These are phyloP conservation scores for Parus major DNA, from an alignment of 2,113 vertebrate genomes.

Conservation along the genomic window DNA sequence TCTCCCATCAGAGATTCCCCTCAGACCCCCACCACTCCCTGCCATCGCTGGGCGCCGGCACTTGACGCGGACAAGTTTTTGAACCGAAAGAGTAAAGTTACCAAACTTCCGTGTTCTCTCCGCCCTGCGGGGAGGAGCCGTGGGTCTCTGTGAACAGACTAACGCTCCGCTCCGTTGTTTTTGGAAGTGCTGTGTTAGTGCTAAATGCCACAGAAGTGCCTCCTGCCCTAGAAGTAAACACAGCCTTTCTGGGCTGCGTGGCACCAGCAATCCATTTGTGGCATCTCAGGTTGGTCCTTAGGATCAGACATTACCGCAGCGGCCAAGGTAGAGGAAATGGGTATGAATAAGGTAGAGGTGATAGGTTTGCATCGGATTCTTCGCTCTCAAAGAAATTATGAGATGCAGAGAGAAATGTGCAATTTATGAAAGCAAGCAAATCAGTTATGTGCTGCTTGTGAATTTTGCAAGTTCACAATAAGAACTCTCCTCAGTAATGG, in stretches of 20 bases:
- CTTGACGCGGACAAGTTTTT: accelerated
- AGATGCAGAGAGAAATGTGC: neutral
- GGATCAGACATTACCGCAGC: accelerated
- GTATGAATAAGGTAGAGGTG: neutral
- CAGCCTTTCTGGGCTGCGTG: neutral
- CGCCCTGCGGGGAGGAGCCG: neutral
- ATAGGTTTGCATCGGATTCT: neutral
- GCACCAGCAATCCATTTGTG: neutral
- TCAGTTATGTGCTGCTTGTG: neutral
- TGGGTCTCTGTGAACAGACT: neutral
- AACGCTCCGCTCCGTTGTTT: accelerated
- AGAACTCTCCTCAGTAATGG: neutral
- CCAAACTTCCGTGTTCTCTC: neutral
- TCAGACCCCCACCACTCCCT: neutral
- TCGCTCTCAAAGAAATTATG: neutral
- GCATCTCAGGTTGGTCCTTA: neutral
- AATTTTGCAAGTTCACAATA: neutral
- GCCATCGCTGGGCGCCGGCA: too few relatives aligned
- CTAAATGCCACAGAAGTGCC: neutral
- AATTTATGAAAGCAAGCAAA: neutral
- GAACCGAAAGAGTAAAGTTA: neutral
- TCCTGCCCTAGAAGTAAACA: neutral
- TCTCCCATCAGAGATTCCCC: too few relatives aligned
- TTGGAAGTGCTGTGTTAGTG: neutral
- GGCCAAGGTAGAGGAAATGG: neutral